Base-by-base conservation (phyloP, 2,797 vertebrate species). In the Pteropus rufus region DNA sequence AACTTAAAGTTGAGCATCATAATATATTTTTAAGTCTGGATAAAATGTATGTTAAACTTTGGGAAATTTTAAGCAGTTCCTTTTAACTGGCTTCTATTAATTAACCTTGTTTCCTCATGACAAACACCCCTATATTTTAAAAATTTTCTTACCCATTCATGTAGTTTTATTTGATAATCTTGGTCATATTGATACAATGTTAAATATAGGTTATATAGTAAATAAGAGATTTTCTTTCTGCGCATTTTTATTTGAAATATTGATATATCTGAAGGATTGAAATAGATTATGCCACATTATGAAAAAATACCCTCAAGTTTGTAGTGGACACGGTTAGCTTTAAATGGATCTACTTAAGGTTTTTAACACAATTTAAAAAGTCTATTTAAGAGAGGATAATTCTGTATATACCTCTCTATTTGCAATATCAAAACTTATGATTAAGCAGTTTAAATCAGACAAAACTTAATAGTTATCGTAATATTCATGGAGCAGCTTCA, bases 391-490 rank as follows among this genome's bases (percentile, higher is more conserved):
- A 70, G 80, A 52, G 5, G 29, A 62, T 56, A 90, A 75, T 34
- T 19, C 14, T 92, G 11, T 70, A 19, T 70, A 6, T 60, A 21
- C 8, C 10, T n/a, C 19, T 77, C 26, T 52, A 56, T 81, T 79
- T 77, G 7, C 24, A 49, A 29, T 77, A 67, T 62, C 14, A 82
- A 44, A 89, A 24, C 11, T 67, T 92, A 86, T 23, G 11, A 81
- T 72, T 73, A 89, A 86, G 4, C n/a, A 82, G 18, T 64, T 73
- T 76, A 67, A 80, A 67, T 0, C 46, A 54, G 41, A 1, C 65
- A 83, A 96, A 94, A 69, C 41, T 85, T 88, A 92, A 91, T 86
- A 94, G 89, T 58, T 79, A 41, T 29, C 87, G 26, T 77, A 56
- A 94, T 96, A 92, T 76, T 23, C n/a, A 46, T 93, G 58, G 62